Evolutionary conservation across 2,797 vertebrate species (phyloP).

Genomic region (Sandelia bainsii): DNA sequence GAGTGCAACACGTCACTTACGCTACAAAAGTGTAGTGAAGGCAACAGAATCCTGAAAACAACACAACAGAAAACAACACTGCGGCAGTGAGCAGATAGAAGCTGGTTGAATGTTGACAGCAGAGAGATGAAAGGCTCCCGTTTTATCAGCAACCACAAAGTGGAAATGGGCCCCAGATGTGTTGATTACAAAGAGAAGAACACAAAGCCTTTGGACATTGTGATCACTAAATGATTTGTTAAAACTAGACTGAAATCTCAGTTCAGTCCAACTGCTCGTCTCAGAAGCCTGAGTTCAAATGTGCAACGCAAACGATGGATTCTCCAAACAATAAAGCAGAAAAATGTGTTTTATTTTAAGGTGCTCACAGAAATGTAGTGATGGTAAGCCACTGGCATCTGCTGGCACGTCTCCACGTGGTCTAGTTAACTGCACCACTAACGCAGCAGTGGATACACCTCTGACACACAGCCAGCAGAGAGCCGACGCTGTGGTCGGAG

Average conservation of each 20-base stretch:
- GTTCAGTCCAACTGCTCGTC: background rate
- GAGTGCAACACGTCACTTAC: too few species aligned
- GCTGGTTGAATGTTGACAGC: background rate
- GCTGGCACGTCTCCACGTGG: slow-evolving; percentile 8
- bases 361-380: background rate
- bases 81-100: background rate
- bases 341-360: background rate
- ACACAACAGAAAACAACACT: too few species aligned
- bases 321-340: background rate
- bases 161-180: slow-evolving; percentile 49
- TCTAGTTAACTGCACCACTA: slow-evolving; percentile 6
- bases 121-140: slow-evolving; percentile 46
- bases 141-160: slow-evolving; percentile 6
- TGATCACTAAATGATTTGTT: background rate
- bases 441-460: slow-evolving; percentile 2
- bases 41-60: too few species aligned
- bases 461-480: background rate
- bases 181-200: slow-evolving; percentile 26
- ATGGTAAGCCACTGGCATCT: slow-evolving; percentile 2
- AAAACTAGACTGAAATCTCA: background rate
- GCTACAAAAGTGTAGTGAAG: too few species aligned
- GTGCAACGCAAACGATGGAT: background rate
- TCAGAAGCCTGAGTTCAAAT: background rate
- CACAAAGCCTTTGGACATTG: too few species aligned
- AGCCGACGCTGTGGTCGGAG: background rate